phyloP scores from a whole-genome alignment of 2,888 invertebrate genomes.

The Electrophaes corylata region DNA sequence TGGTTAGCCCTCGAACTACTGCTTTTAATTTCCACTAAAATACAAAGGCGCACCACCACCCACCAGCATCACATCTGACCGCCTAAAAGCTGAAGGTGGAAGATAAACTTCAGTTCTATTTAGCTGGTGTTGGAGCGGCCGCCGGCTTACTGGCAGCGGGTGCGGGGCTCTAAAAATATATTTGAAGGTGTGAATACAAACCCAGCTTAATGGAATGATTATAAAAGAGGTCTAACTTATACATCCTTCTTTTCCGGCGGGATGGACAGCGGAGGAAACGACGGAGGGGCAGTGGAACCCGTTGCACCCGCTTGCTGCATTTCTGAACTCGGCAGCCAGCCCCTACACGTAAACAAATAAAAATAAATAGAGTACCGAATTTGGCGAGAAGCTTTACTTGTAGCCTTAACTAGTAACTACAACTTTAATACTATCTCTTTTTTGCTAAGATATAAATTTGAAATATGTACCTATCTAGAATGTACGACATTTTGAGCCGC shows the following conservation, averaged over 20 bases:
- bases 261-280: conserved; percentile 9
- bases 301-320: conserved; percentile 6
- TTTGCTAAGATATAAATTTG: neutral
- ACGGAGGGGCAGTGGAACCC: conserved; percentile 6
- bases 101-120: conserved; percentile 1
- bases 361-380: neutral
- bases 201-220: neutral
- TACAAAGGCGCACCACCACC: neutral
- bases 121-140: neutral
- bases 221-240: conserved; percentile 12
- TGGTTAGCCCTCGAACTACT: conserved; percentile 11
- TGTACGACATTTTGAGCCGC: too few species aligned
- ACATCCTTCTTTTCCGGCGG: conserved; percentile 22
- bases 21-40: conserved; percentile 4
- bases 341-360: conserved; percentile 16
- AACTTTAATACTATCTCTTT: neutral
- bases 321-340: conserved; percentile 26
- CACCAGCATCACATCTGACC: neutral
- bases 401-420: too few species aligned
- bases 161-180: conserved; percentile 3
- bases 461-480: too few species aligned
- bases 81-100: conserved; percentile 1
- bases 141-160: neutral
- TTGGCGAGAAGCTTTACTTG: too few species aligned
- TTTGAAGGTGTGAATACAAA: conserved; percentile 2